Conservation (phyloP, 2,113 vertebrate genomes). For the Pteropus alecto region DNA sequence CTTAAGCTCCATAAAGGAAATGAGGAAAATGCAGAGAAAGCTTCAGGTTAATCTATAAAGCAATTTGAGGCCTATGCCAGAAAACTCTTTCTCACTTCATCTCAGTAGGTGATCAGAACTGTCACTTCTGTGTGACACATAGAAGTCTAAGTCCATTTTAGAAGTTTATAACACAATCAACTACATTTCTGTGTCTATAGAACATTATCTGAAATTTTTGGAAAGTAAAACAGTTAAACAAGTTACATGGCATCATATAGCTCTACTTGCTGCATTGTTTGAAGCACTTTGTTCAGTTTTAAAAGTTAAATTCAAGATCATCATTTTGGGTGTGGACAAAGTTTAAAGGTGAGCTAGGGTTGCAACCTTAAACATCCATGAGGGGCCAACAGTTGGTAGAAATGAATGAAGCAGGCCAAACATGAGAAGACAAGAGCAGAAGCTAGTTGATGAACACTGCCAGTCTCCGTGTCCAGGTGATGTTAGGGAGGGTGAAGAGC, state of each 20-base stretch:
- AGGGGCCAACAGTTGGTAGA: neutral
- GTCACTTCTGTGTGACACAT: neutral
- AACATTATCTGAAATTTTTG: neutral
- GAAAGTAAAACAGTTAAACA: neutral
- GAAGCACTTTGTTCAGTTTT: neutral
- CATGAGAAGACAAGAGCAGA: neutral
- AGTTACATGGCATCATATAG: neutral
- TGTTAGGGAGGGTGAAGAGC: no score
- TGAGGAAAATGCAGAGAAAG: constrained; percentile 63
- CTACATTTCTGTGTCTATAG: neutral
- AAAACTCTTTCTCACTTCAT: constrained; percentile 39
- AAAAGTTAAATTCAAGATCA: neutral
- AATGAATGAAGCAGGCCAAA: neutral
- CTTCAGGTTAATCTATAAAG: constrained; percentile 57
- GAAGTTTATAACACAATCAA: neutral
- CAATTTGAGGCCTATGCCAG: constrained; percentile 20
- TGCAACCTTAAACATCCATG: neutral
- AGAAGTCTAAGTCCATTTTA: neutral
- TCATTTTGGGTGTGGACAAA: neutral
- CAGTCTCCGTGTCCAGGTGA: neutral
- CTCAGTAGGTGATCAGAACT: neutral
- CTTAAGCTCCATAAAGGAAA: constrained; percentile 54
- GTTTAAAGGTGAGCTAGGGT: neutral
- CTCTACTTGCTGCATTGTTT: neutral
- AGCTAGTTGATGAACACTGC: neutral